A percentile compares a stretch with the other conserved stretches of the same genome.
Evolutionary conservation across 2,113 vertebrate species (phyloP).

Genomic region (Onychorhynchus coronatus): DNA sequence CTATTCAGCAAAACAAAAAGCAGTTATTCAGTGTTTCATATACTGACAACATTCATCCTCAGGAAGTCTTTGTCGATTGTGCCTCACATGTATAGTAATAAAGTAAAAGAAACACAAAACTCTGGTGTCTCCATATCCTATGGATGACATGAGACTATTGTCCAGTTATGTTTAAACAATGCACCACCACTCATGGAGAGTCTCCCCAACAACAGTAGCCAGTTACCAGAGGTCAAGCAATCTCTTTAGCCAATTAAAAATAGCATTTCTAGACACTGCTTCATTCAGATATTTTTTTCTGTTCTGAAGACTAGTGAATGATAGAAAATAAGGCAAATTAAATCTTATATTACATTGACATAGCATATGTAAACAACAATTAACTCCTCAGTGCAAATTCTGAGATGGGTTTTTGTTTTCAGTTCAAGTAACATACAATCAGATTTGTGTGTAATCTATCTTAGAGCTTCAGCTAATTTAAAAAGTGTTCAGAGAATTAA

Average conservation of each 20-base stretch:
- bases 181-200: neutral
- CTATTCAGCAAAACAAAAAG: conserved; percentile 71
- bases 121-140: conserved; percentile 42
- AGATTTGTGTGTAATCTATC: neutral
- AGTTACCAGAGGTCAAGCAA: conserved; percentile 58
- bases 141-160: conserved; percentile 65
- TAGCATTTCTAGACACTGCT: conserved; percentile 21
- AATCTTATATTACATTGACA: neutral
- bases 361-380: neutral
- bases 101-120: conserved; percentile 71
- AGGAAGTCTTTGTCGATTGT: conserved; percentile 78
- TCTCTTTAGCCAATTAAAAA: conserved; percentile 39
- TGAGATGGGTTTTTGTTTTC: neutral
- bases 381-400: neutral
- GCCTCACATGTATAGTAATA: conserved; percentile 69
- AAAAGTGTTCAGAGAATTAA: neutral
- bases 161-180: conserved; percentile 62
- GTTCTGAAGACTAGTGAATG: neutral
- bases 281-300: conserved; percentile 28
- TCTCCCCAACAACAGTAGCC: conserved; percentile 61
- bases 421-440: neutral
- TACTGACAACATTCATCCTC: conserved; percentile 70
- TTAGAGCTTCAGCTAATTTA: neutral
- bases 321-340: neutral
- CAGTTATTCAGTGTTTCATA: conserved; percentile 71